Conservation (phyloP, 2,797 vertebrate genomes). For the Eulemur mongoz region DNA sequence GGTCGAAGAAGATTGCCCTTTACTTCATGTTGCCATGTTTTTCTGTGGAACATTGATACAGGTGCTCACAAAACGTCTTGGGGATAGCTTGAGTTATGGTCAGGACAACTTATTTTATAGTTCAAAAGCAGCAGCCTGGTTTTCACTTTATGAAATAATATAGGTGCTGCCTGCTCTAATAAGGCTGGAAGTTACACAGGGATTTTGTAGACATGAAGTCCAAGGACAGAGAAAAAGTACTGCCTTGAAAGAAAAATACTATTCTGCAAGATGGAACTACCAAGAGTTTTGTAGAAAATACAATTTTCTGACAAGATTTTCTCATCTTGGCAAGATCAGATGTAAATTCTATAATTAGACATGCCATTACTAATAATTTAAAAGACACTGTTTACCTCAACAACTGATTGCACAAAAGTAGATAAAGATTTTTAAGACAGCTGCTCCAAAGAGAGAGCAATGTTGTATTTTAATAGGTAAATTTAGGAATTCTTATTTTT, state of each 20-base stretch:
- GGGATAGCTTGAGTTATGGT: neutral
- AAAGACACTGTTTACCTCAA: neutral
- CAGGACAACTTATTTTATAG: conserved; percentile 27
- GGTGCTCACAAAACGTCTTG: neutral
- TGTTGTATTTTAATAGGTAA: neutral
- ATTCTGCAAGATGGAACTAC: fast-evolving
- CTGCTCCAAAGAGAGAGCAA: neutral
- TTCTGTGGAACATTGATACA: neutral
- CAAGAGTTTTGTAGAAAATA: conserved; percentile 10
- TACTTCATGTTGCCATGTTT: neutral
- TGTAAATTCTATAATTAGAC: neutral
- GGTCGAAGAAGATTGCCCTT: fast-evolving
- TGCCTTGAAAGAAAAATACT: neutral
- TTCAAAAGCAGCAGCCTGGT: neutral
- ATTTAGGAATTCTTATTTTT: neutral
- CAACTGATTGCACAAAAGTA: neutral
- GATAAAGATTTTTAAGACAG: neutral
- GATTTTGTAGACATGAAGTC: neutral
- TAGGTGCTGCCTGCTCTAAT: conserved; percentile 23
- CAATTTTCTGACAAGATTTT: neutral
- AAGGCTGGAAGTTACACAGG: conserved; percentile 17
- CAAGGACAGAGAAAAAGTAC: neutral
- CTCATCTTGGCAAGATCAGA: neutral
- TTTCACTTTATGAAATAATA: conserved; percentile 58
- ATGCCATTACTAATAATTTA: neutral